Conservation (phyloP, 2,888 invertebrate genomes). For the Troglohyphantes excavatus region DNA sequence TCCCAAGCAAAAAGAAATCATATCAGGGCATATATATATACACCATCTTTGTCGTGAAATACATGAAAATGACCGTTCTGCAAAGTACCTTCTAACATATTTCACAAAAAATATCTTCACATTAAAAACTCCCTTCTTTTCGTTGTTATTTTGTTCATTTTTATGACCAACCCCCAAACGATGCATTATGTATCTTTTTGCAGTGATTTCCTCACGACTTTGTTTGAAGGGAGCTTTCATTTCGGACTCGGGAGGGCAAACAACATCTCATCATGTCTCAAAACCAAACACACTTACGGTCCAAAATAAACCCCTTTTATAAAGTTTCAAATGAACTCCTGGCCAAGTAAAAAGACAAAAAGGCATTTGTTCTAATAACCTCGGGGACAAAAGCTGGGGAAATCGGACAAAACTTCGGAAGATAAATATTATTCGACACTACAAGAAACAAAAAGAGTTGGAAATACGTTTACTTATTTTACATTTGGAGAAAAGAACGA, state of each 20-base stretch:
- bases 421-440: background rate
- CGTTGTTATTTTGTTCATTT: too few relatives aligned
- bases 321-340: background rate
- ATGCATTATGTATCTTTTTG: background rate
- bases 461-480: background rate
- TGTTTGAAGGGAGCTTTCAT: background rate
- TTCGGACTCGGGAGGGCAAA: background rate
- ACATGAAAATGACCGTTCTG: too few relatives aligned
- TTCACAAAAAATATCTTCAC: too few relatives aligned
- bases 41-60: too few relatives aligned
- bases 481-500: background rate
- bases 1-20: too few relatives aligned
- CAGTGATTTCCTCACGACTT: background rate
- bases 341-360: too few relatives aligned
- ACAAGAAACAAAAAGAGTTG: background rate
- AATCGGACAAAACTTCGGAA: background rate
- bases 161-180: too few relatives aligned
- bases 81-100: too few relatives aligned
- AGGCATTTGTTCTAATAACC: background rate
- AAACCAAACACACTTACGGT: background rate
- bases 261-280: too few relatives aligned
- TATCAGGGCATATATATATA: too few relatives aligned
- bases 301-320: background rate
- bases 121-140: too few relatives aligned
- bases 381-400: background rate